Percentiles rank a stretch among this genome's conserved stretches.
These are phyloP conservation scores for Trachelus iudaicus DNA, from an alignment of 2,888 invertebrate genomes.

Conservation along the genomic window DNA sequence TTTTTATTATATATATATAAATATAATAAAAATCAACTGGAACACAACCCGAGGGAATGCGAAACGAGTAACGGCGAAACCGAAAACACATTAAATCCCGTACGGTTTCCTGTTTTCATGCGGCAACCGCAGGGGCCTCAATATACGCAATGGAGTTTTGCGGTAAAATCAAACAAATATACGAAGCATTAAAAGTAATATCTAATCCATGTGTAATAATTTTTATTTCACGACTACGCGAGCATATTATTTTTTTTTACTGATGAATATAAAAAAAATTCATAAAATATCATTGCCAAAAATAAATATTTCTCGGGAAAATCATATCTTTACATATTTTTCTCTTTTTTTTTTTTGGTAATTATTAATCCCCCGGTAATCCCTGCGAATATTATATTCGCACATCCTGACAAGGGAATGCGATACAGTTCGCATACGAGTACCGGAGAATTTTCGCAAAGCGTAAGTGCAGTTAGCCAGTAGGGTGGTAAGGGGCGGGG, in stretches of 20 bases:
- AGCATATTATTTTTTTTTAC: background rate
- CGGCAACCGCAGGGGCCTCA: background rate
- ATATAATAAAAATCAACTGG: background rate
- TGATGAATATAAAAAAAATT: background rate
- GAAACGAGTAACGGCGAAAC: background rate
- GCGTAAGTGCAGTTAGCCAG: background rate
- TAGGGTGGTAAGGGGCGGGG: too few species aligned
- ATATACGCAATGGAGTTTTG: background rate
- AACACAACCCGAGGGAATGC: background rate
- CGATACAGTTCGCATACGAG: background rate
- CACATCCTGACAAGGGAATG: background rate
- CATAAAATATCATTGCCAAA: background rate
- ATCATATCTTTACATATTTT: too few species aligned
- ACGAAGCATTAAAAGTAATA: background rate
- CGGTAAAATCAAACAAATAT: background rate
- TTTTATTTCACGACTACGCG: background rate
- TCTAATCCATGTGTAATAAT: background rate
- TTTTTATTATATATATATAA: background rate
- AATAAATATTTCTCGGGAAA: background rate
- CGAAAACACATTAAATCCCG: background rate
- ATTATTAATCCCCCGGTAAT: too few species aligned
- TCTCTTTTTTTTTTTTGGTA: too few species aligned
- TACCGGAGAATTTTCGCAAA: background rate
- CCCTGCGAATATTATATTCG: too few species aligned
- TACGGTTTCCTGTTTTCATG: background rate